A percentile compares a stretch with the other conserved stretches of the same genome.
phyloP scores from a whole-genome alignment of 2,888 invertebrate species.

The Harpalus rubripes region DNA sequence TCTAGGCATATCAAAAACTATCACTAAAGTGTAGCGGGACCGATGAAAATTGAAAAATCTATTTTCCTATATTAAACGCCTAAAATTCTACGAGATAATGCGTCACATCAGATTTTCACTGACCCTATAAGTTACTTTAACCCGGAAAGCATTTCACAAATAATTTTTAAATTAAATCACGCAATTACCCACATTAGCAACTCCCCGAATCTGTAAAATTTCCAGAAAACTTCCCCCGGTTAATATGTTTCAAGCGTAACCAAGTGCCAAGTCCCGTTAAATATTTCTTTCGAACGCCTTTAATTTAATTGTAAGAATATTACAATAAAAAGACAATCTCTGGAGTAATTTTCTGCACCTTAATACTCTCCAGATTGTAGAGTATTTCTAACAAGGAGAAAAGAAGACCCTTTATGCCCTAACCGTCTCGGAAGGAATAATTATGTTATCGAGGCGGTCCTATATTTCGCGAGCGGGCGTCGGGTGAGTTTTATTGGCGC shows the following conservation, averaged over 20 bases:
- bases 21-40: too few relatives aligned
- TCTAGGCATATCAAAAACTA: too few relatives aligned
- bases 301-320: constrained; percentile 46
- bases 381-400: constrained; percentile 22
- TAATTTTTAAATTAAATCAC: neutral
- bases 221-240: neutral
- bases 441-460: constrained; percentile 39
- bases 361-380: constrained; percentile 18
- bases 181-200: neutral
- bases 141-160: neutral
- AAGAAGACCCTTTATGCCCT: constrained; percentile 25
- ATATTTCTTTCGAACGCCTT: constrained; percentile 17
- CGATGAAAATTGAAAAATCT: too few relatives aligned
- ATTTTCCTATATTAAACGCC: too few relatives aligned
- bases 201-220: neutral
- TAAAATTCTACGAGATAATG: too few relatives aligned
- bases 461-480: constrained; percentile 42
- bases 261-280: neutral
- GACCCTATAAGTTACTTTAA: too few relatives aligned
- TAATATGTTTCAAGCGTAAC: neutral
- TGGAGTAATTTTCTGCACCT: constrained; percentile 26
- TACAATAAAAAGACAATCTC: constrained; percentile 48
- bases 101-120: too few relatives aligned
- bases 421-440: constrained; percentile 36
- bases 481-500: constrained; percentile 45